These are phyloP conservation scores for Seladonia tumulorum DNA, from an alignment of 2,888 invertebrate species.

Conservation along the genomic window DNA sequence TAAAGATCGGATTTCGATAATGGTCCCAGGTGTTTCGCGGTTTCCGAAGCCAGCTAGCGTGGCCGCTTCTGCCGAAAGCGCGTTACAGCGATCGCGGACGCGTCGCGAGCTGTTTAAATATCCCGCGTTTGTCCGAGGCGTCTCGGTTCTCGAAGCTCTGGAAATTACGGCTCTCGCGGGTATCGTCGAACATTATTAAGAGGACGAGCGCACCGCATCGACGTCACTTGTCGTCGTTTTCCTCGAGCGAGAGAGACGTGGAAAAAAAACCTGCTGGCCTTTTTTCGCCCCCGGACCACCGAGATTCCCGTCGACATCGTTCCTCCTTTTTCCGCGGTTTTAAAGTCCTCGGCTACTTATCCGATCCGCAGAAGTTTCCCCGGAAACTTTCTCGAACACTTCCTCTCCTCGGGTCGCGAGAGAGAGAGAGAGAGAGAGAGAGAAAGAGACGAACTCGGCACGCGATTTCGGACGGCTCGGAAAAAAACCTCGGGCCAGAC, in stretches of 20 bases:
- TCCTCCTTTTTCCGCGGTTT: conserved; percentile 49
- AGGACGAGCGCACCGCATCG: conserved; percentile 23
- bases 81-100: neutral
- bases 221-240: neutral
- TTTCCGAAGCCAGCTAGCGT: neutral
- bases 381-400: conserved; percentile 35
- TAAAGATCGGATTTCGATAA: conserved; percentile 58
- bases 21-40: conserved; percentile 47
- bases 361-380: conserved; percentile 42
- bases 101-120: conserved; percentile 3
- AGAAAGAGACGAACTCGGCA: neutral
- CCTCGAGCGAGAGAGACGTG: neutral
- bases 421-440: conserved; percentile 4
- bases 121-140: neutral
- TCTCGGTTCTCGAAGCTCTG: neutral
- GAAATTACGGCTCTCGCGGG: neutral
- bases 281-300: neutral
- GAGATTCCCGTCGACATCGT: conserved; percentile 28
- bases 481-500: neutral
- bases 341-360: conserved; percentile 56
- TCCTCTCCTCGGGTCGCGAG: neutral
- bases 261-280: neutral
- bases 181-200: conserved; percentile 34
- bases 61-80: neutral
- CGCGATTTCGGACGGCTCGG: neutral